Evolutionary conservation across 2,888 invertebrate genomes (phyloP), one percentile per base, ranked within the genome.

Genomic region (Mimumesa dahlbomi): DNA sequence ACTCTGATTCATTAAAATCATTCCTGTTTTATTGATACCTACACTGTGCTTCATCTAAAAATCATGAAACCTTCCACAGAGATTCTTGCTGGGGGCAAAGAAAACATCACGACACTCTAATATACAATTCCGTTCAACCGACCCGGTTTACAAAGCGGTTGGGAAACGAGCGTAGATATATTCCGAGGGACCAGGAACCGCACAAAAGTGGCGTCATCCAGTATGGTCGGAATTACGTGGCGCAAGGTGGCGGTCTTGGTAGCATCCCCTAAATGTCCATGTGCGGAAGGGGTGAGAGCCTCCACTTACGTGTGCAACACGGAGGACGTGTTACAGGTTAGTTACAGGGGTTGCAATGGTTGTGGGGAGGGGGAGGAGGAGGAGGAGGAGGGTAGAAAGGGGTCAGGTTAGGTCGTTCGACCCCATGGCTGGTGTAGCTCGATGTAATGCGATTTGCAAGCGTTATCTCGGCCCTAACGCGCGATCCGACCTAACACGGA

Each of bases 371-470:
- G n/a, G n/a, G n/a, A n/a, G n/a, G n/a, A n/a, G n/a, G n/a, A n/a
- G n/a, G n/a, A n/a, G n/a, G n/a, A n/a, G n/a, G n/a, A 9, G 9
- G 16, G 54, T 43, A 0, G 49, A n/a, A 45, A 25, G 42, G 29
- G 61, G 36, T 43, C 11, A 13, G 45, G 49, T 22, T 46, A 46
- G 71, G 54, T 69, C 50, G 46, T 25, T 21, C 56, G 46, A 40
- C 38, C 53, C 34, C 50, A 50, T 63, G 52, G 68, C 38, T 50
- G 71, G 65, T 75, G 81, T 80, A 71, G 69, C 71, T 70, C 75
- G 79, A 83, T 83, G 85, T 88, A 88, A 88, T 88, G 82, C 87
- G 88, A 88, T 88, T 88, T 88, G 87, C 87, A 87, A 87, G 86
- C 86, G 86, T 87, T 88, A 88, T 88, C 87, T 84, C 77, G 80